Evolutionary conservation across 2,797 vertebrate genomes (phyloP).

Genomic region (Phrynocephalus forsythii): DNA sequence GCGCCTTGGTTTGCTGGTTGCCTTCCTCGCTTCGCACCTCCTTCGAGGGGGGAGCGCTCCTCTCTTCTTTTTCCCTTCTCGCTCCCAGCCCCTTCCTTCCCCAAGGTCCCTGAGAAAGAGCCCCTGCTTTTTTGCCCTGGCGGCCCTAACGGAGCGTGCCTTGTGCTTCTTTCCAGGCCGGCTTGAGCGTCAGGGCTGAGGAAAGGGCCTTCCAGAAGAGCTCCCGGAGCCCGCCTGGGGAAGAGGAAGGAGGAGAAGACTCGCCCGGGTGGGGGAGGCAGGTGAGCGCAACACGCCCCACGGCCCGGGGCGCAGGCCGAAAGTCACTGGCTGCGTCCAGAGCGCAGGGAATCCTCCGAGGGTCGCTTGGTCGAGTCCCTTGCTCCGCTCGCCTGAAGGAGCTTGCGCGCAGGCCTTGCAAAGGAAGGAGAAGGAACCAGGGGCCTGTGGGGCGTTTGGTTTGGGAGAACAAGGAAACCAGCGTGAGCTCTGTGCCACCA

Average conservation of each 20-base stretch:
- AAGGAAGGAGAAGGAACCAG: too few relatives aligned
- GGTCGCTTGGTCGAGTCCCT: too few relatives aligned
- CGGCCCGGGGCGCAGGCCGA: neutral
- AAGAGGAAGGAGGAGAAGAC: neutral
- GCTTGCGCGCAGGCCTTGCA: neutral
- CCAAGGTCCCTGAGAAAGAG: neutral
- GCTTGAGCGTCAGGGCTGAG: neutral
- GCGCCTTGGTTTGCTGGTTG: neutral
- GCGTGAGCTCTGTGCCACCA: accelerated
- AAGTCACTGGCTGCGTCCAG: neutral
- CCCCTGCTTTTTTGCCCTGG: neutral
- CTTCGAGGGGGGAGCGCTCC: neutral
- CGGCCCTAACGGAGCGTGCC: neutral
- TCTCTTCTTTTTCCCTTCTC: too few relatives aligned
- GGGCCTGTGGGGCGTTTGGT: too few relatives aligned
- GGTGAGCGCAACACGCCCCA: conserved; percentile 16
- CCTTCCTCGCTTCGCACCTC: neutral
- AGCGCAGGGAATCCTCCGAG: too few relatives aligned
- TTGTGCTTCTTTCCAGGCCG: conserved; percentile 35
- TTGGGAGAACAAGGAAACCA: neutral
- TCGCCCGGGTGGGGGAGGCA: neutral
- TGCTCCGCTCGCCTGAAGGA: too few relatives aligned
- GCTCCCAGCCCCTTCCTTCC: too few relatives aligned
- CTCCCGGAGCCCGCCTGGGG: neutral
- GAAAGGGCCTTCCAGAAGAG: conserved; percentile 1